phyloP scores from a whole-genome alignment of 2,888 invertebrate species.

The Alentia gelatinosa region DNA sequence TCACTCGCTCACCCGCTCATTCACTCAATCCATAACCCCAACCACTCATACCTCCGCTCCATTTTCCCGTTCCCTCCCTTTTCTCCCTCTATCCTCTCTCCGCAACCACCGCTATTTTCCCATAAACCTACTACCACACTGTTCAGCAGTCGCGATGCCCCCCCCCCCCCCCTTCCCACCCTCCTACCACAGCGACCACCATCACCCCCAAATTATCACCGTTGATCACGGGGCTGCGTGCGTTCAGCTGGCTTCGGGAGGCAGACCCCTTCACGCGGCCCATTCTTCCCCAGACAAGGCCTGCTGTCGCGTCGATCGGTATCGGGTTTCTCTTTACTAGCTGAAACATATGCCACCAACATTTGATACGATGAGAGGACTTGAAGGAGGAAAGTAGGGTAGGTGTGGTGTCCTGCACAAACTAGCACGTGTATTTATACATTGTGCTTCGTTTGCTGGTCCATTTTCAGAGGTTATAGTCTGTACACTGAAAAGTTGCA shows the following conservation, averaged over 20 bases:
- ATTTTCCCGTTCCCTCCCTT: neutral
- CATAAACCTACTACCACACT: neutral
- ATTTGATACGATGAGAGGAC: slow-evolving; percentile 51
- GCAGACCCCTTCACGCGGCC: slow-evolving; percentile 1
- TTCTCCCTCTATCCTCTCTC: neutral
- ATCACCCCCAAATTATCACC: slow-evolving; percentile 9
- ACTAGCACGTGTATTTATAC: too few relatives aligned
- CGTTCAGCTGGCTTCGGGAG: slow-evolving; percentile 12
- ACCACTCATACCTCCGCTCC: too few relatives aligned
- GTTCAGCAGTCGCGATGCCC: neutral
- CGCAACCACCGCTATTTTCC: neutral
- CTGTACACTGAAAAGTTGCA: too few relatives aligned
- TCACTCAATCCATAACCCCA: too few relatives aligned
- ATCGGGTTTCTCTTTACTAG: slow-evolving; percentile 55
- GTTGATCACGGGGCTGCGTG: slow-evolving; percentile 12
- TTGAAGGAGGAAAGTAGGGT: neutral
- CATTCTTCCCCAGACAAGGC: slow-evolving; percentile 1
- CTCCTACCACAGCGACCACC: neutral
- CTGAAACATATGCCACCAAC: slow-evolving; percentile 53
- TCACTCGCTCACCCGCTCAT: too few relatives aligned
- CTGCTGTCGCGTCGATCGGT: slow-evolving; percentile 21
- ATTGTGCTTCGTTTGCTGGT: too few relatives aligned
- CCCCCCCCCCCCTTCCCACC: neutral
- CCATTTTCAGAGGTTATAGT: too few relatives aligned
- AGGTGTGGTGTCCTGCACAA: neutral